Conservation (phyloP, 2,797 vertebrate genomes). For the Fistularia tabacaria region DNA sequence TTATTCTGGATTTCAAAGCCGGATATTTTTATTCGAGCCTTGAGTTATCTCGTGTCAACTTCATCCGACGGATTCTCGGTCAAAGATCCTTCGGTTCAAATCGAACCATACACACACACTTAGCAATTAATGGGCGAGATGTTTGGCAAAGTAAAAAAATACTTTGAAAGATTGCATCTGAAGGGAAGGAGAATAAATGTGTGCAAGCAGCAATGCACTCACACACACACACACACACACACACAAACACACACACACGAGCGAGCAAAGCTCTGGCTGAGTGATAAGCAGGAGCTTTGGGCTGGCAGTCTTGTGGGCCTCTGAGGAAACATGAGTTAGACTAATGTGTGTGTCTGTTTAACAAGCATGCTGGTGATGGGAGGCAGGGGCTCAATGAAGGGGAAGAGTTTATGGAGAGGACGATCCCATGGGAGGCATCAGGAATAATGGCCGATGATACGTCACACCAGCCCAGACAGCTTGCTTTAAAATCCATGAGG, state of each 20-base stretch:
- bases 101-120: constrained; percentile 10
- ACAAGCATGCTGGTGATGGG: constrained; percentile 63
- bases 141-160: constrained; percentile 11
- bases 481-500: constrained; percentile 51
- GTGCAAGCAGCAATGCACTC: constrained; percentile 12
- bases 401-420: constrained; percentile 66
- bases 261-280: constrained; percentile 42
- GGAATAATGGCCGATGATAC: constrained; percentile 61
- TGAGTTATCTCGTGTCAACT: constrained; percentile 12
- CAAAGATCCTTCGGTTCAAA: constrained; percentile 17
- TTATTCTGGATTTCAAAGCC: too few relatives aligned
- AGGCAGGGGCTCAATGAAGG: constrained; percentile 48
- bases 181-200: constrained; percentile 25
- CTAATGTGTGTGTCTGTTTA: constrained; percentile 72
- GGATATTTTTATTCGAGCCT: constrained; percentile 2
- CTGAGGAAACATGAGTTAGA: constrained; percentile 67
- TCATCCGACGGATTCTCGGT: constrained; percentile 26
- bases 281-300: constrained; percentile 59
- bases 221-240: constrained; percentile 15
- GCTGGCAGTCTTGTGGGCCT: constrained; percentile 60
- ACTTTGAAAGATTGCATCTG: constrained; percentile 13
- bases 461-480: constrained; percentile 51
- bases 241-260: constrained; percentile 14
- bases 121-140: constrained; percentile 5
- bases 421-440: constrained; percentile 57